Evolutionary conservation across 2,888 invertebrate genomes (phyloP), one percentile per base, ranked within the genome.

Genomic region (Ennomos erosarius): DNA sequence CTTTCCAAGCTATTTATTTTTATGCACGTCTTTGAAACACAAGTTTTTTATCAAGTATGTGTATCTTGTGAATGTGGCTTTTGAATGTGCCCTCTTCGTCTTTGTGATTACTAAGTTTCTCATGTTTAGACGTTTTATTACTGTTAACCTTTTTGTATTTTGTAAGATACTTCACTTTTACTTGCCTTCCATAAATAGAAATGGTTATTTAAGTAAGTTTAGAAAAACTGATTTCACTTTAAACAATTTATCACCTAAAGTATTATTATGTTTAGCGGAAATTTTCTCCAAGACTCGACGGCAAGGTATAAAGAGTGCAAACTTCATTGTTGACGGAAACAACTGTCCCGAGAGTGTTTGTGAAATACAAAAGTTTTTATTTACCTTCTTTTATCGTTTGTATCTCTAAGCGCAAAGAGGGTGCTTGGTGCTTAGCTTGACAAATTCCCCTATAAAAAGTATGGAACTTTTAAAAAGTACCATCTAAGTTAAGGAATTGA

Each of bases 271-370:
- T 16, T 39, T 11, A 40, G 12, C 12, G 13, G 39, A n/a, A 40
- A 40, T 40, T 12, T 40, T 40, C 9, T 12, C 8, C n/a, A 40
- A n/a, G 12, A 44, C 39, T 47, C 47, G 45, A 52, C 48, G 44
- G 51, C 11, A 45, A 47, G 37, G 38, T 48, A 59, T 54, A 56
- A 59, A 62, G 61, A 66, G 42, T 49, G 58, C 47, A 63, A 66
- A 61, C 56, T 66, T 59, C 54, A 49, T 63, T 63, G 56, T 55
- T 56, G 54, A 40, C 61, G 51, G 54, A 56, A 63, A 66, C 65
- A 60, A 50, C 55, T 47, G 52, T 52, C 50, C 58, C 54, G 47
- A 39, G 55, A 57, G 58, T 63, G 56, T 63, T 58, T 63, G 54
- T 46, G 36, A 47, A 57, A 60, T 59, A 62, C 56, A 54, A 61